Conservation (phyloP, 2,888 invertebrate genomes). For the Formica aserva region DNA sequence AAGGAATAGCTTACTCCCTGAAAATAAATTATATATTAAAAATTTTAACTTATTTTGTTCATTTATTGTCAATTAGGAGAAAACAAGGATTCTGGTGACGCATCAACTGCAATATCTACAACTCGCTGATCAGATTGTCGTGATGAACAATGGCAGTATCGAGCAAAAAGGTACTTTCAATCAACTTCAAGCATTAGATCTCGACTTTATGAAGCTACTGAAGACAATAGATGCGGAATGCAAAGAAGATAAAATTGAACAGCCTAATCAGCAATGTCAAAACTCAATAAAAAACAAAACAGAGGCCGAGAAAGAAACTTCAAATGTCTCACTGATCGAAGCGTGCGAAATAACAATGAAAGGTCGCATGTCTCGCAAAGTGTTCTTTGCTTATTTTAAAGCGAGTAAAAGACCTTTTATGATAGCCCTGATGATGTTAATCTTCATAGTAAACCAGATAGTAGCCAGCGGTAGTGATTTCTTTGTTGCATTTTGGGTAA, state of each 20-base stretch:
- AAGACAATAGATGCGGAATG: background rate
- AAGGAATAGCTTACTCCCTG: too few relatives aligned
- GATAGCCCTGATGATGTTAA: slow-evolving; percentile 75
- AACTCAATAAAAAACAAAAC: background rate
- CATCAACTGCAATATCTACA: slow-evolving; percentile 94
- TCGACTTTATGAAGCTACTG: slow-evolving; percentile 87
- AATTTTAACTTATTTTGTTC: background rate
- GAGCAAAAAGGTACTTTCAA: slow-evolving; percentile 88
- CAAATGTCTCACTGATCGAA: slow-evolving; percentile 37
- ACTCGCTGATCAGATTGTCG: slow-evolving; percentile 88
- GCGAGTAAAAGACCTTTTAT: slow-evolving; percentile 78
- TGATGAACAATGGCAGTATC: slow-evolving; percentile 87
- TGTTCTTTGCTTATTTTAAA: slow-evolving; percentile 80
- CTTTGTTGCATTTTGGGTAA: slow-evolving; percentile 86
- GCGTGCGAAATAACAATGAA: slow-evolving; percentile 63
- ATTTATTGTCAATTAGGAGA: slow-evolving; percentile 80
- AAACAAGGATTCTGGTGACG: slow-evolving; percentile 92
- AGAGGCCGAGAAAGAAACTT: slow-evolving; percentile 77
- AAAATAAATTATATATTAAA: background rate
- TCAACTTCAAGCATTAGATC: slow-evolving; percentile 87
- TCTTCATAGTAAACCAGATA: slow-evolving; percentile 77
- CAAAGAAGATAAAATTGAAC: background rate
- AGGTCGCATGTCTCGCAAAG: slow-evolving; percentile 70
- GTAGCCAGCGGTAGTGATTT: slow-evolving; percentile 83
- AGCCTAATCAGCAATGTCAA: background rate